Evolutionary conservation across 2,113 vertebrate species (phyloP), one percentile per base, ranked within the genome.

Genomic region (Solenodon paradoxus): DNA sequence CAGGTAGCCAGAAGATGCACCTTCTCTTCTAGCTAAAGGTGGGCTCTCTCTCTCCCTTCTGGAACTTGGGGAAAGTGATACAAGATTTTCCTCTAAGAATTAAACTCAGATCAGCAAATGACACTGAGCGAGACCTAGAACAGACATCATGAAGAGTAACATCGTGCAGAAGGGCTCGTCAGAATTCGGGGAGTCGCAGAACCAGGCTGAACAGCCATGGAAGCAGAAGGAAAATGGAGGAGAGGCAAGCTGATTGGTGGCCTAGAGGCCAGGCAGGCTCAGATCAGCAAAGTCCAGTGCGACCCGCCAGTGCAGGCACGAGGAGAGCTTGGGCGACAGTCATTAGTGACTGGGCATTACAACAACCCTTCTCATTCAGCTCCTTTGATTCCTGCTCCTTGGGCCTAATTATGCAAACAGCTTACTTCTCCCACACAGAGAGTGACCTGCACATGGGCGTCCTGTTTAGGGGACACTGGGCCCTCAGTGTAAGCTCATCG

Each of bases 251-350:
- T 3, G 5, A 7, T 3, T n/a, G 8, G 1, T n/a, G 30, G 5
- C 3, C 40, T n/a, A 1, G 11, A 49, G 66, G 55, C 10, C 30
- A 9, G 66, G 57, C 17, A 7, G 72, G 53, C 32, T 26, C 3
- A 13, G 30, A 6, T 19, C 42, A 69, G 3, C 68, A 7, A 59
- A 7, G 47, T 51, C 20, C 30, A 12, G 32, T 3, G 26, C 12
- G 64, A 26, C 47, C 16, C 0, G 0, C 5, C 1, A 3, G 16
- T 80, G 0, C 1, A 13, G 2, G 28, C 19, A 30, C 1, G 8
- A 16, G 13, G 40, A 9, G 20, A 20, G 3, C 13, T 38, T 28
- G 4, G 4, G 13, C 28, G 24, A 30, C 9, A n/a, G n/a, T n/a
- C n/a, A 0, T 0, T 9, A 28, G 24, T n/a, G 53, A n/a, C 13